Conservation (phyloP, 1,140 invertebrate genomes). For the Holotrichia oblita region DNA sequence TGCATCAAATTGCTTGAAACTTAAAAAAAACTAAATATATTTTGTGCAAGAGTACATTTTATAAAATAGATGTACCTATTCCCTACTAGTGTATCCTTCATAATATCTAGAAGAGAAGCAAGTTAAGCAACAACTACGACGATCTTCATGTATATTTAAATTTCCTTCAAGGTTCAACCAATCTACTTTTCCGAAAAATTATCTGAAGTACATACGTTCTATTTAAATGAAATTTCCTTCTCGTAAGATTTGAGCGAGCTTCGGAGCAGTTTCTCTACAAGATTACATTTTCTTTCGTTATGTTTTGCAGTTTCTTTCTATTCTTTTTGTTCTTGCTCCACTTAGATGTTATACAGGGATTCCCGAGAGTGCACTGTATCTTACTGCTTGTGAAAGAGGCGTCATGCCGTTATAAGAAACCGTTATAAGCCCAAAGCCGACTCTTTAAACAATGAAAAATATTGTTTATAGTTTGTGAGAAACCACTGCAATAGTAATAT, state of each 20-base stretch:
- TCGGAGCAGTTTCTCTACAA: background rate
- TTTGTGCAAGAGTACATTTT: too few species aligned
- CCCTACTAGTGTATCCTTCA: too few species aligned
- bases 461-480: background rate
- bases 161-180: background rate
- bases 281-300: background rate
- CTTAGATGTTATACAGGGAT: background rate
- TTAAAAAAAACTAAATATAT: too few species aligned
- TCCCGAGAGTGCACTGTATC: background rate
- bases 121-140: too few species aligned
- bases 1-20: too few species aligned
- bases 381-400: background rate
- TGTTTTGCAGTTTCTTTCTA: background rate
- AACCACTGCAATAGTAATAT: background rate
- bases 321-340: background rate
- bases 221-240: slow-evolving; percentile 5
- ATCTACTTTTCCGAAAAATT: background rate
- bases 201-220: background rate
- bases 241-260: background rate
- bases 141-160: too few species aligned
- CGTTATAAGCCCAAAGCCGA: background rate
- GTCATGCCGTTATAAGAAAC: background rate
- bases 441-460: background rate
- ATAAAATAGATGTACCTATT: too few species aligned
- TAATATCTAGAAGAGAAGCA: too few species aligned